Evolutionary conservation across 2,113 vertebrate genomes (phyloP).

Genomic region (Bos javanicus): DNA sequence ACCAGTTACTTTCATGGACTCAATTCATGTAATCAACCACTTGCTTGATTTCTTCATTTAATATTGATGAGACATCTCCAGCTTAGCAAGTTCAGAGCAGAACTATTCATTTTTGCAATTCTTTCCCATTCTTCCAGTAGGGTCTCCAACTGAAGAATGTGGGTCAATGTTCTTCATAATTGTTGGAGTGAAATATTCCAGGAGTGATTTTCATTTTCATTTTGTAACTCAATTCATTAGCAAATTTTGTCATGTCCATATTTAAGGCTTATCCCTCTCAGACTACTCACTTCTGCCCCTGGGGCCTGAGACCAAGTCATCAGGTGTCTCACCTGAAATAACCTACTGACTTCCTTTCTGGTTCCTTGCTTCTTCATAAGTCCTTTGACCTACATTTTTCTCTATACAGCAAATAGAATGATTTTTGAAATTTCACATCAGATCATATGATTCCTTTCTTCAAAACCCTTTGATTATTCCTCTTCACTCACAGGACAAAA

Average conservation of each 20-base stretch:
- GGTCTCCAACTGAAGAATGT: background rate
- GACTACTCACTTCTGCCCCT: background rate
- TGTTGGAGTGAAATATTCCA: background rate
- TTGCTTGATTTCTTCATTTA: background rate
- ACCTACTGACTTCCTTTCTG: background rate
- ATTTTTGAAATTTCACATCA: background rate
- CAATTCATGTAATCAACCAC: background rate
- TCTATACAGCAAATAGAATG: background rate
- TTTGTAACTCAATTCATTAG: background rate
- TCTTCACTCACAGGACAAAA: background rate
- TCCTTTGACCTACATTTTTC: accelerated
- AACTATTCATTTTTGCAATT: too few species aligned
- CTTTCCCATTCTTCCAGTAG: background rate
- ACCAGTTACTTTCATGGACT: too few species aligned
- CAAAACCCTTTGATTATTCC: background rate
- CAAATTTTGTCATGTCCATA: background rate
- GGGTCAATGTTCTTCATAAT: background rate
- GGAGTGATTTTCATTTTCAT: background rate
- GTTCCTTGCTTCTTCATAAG: background rate
- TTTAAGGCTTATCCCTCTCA: background rate
- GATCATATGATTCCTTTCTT: background rate
- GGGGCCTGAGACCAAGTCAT: background rate
- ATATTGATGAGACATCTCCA: background rate
- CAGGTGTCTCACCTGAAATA: too few species aligned
- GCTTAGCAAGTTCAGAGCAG: background rate